Evolutionary conservation across 1,140 invertebrate species (phyloP), one percentile per base, ranked within the genome.

Genomic region (Pinna nobilis): DNA sequence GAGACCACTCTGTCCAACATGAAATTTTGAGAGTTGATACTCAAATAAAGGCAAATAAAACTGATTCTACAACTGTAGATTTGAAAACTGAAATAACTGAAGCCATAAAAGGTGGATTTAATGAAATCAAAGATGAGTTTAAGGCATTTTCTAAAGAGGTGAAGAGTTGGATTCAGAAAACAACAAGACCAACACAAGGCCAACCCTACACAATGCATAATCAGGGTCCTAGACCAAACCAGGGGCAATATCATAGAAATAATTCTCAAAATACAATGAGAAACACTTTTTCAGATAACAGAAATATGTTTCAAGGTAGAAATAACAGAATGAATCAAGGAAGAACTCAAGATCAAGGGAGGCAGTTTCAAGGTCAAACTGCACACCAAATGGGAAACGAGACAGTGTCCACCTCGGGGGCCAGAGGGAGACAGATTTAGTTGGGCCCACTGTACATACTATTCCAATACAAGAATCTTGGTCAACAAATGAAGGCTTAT

Each of bases 401-500:
- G 2, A 28, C 5, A 11, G 20, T 20, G 53, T 44, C 47, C 32
- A 70, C 25, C 30, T 61, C 68, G 30, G 20, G 68, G 68, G 68
- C 23, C 35, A 23, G 57, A 39, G 33, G 9, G 33, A n/a, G 68
- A 44, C 30, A 3, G 37, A 44, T n/a, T 44, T 0, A 0, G 6
- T 30, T 3, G 33, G 47, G 30, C 57, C 57, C n/a, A 7, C 18
- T 23, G 37, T 33, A 3, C n/a, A n/a, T n/a, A n/a, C n/a, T n/a
- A 47, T 49, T 9, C 6, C 3, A 9, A 13, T 61, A 23, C 37
- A 60, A 25, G 20, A 2, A 7, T 4, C 47, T 6, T 32, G 28
- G n/a, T 37, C n/a, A 18, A 32, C 33, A 50, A 32, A n/a, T 60
- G 53, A 51, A 4, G 68, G 68, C 5, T 37, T 70, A 30, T 61